phyloP scores from a whole-genome alignment of 2,113 vertebrate species.

The Felis catus region F.catus_Fca126_mat1.0 CM031412.1:150904501-150905000 shows the following conservation, averaged over 20 bases:
- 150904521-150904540: constrained; percentile 46
- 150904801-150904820: not conserved
- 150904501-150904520: not conserved
- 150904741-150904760: not conserved
- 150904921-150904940: not conserved
- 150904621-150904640: too few species aligned
- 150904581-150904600: not conserved
- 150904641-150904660: too few species aligned
- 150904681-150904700: not conserved
- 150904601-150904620: not conserved
- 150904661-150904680: not conserved
- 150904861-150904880: not conserved
- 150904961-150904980: not conserved
- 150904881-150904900: not conserved
- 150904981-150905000: not conserved
- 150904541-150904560: constrained; percentile 35
- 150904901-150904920: not conserved
- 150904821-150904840: not conserved
- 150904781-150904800: not conserved
- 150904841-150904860: not conserved
- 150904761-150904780: not conserved
- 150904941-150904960: not conserved
- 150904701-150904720: not conserved
- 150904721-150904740: not conserved
- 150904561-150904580: not conserved